These are phyloP conservation scores for Conchocele bisecta DNA, from an alignment of 2,888 invertebrate genomes.

Conservation along the genomic window DNA sequence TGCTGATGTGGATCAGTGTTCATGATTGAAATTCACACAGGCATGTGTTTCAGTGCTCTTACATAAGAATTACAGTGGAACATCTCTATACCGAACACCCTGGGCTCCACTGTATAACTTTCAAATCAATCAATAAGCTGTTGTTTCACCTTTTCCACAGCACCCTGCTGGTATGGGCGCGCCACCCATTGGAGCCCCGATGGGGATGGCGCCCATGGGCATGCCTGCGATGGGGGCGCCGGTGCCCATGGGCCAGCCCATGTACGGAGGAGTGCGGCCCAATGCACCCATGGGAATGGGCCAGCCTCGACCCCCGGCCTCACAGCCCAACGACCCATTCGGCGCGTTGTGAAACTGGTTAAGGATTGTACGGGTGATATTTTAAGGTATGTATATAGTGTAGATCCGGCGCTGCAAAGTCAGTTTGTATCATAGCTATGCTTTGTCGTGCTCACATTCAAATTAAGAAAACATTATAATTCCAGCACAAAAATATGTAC, in stretches of 20 bases:
- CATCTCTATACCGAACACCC: no score
- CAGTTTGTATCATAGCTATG: no score
- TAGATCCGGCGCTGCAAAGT: no score
- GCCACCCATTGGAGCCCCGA: slow-evolving; percentile 29
- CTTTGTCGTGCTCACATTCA: no score
- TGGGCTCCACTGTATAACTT: neutral
- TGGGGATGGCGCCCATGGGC: slow-evolving; percentile 49
- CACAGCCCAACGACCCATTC: slow-evolving; percentile 74
- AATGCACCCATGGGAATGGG: slow-evolving; percentile 45
- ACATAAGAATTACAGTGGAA: no score
- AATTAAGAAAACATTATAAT: no score
- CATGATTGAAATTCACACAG: neutral
- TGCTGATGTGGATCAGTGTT: no score
- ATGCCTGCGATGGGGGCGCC: slow-evolving; percentile 62
- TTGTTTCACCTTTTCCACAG: slow-evolving; percentile 27
- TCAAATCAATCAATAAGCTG: no score
- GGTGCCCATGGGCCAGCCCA: slow-evolving; percentile 61
- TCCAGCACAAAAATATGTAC: no score
- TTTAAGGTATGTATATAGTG: no score
- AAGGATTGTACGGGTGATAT: no score
- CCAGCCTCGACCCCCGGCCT: slow-evolving; percentile 59
- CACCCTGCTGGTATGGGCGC: slow-evolving; percentile 40
- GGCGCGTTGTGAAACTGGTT: slow-evolving; percentile 75
- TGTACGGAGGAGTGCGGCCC: slow-evolving; percentile 39
- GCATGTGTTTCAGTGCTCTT: no score